Evolutionary conservation across 1,140 invertebrate species (phyloP), one percentile per base, ranked within the genome.

Genomic region (Muscidifurax raptorellus): DNA sequence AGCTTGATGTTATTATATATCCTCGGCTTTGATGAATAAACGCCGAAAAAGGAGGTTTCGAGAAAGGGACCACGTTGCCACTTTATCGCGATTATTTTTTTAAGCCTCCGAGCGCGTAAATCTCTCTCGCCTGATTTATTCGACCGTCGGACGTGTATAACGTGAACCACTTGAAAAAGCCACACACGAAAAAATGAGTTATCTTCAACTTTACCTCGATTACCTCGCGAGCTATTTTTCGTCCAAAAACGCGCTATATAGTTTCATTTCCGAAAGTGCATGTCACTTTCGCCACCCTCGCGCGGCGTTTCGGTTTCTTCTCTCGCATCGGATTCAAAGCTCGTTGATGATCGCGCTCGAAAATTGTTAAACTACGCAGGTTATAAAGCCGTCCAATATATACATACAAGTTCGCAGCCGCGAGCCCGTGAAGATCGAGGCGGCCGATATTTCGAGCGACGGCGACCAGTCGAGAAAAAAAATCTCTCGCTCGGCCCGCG

Each of bases 261-360:
- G 52, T 59, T 59, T n/a, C 52, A n/a, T 40, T n/a, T 59, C 52
- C 18, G 5, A 28, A 71, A 25, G 15, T 44, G 66, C 28, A 59
- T 81, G n/a, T 81, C 67, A 74, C 69, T 81, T 81, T 74, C 80
- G 18, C 18, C 18, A n/a, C 52, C n/a, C 52, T 10, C 47, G 2
- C 47, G 18, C 18, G 36, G 36, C 40, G 15, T 52, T 27, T 36
- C 59, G 30, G 13, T 12, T 40, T 47, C 44, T 71, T 40, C 47
- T 36, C 71, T 66, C n/a, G 30, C 25, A 18, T 64, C 12, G n/a
- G n/a, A n/a, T n/a, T n/a, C n/a, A n/a, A n/a, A n/a, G n/a, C n/a
- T n/a, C n/a, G n/a, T n/a, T n/a, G n/a, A n/a, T n/a, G 5, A 36
- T 67, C 22, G 12, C 47, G 22, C 71, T 82, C 4, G 30, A 52